These are phyloP conservation scores for Smittia aterrima DNA, from an alignment of 2,888 invertebrate species.

Conservation along the genomic window DNA sequence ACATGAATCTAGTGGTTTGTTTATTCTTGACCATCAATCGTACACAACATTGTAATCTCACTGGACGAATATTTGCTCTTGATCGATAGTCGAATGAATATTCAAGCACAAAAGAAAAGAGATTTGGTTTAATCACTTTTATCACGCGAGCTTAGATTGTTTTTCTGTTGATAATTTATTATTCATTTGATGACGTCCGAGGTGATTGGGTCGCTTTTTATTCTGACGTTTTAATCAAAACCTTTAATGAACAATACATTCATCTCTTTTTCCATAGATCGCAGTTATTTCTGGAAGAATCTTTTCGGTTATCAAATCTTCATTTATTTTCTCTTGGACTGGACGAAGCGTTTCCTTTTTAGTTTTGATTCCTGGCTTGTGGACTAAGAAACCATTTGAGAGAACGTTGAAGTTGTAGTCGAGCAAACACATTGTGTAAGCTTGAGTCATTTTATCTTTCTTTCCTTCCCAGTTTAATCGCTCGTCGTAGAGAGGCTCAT, in stretches of 20 bases:
- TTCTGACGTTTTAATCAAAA: too few species aligned
- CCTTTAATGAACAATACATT: not conserved
- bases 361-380: slow-evolving; percentile 83
- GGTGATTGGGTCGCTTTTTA: too few species aligned
- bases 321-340: not conserved
- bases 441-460: slow-evolving; percentile 89
- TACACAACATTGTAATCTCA: not conserved
- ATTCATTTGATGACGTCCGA: too few species aligned
- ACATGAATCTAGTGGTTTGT: not conserved
- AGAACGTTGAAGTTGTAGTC: slow-evolving; percentile 86
- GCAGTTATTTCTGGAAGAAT: not conserved
- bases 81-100: too few species aligned
- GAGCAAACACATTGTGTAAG: slow-evolving; percentile 80
- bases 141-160: too few species aligned
- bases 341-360: slow-evolving; percentile 68
- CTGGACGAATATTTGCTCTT: too few species aligned
- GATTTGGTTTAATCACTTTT: too few species aligned
- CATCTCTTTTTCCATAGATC: not conserved
- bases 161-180: too few species aligned
- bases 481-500: slow-evolving; percentile 83
- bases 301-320: not conserved
- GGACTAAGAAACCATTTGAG: slow-evolving; percentile 84
- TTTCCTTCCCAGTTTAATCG: slow-evolving; percentile 90
- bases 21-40: slow-evolving; percentile 1
- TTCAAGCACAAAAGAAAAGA: too few species aligned